phyloP scores from a whole-genome alignment of 2,113 vertebrate genomes.

The Sarotherodon lohbergeri region DNA sequence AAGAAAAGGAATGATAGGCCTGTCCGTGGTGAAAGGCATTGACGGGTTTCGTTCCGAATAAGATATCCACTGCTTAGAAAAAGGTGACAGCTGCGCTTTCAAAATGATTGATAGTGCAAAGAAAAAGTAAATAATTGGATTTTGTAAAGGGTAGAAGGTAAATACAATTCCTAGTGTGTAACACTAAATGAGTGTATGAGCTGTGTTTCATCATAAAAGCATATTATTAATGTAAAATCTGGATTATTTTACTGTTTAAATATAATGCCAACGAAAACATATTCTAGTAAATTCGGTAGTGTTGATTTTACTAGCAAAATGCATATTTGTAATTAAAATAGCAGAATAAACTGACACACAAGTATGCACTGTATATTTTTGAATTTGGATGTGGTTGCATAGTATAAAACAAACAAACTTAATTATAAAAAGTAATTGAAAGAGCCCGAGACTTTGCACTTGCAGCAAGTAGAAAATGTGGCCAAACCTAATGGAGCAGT shows the following conservation, averaged over 20 bases:
- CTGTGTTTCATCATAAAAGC: background rate
- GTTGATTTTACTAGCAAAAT: background rate
- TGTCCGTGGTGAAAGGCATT: background rate
- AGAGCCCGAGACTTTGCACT: background rate
- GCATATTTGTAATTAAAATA: background rate
- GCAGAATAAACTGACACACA: background rate
- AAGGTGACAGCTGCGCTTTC: background rate
- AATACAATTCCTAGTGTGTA: background rate
- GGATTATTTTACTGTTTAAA: background rate
- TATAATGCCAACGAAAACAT: background rate
- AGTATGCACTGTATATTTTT: background rate
- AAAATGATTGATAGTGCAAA: constrained; percentile 34
- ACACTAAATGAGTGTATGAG: background rate
- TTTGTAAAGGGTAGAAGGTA: background rate
- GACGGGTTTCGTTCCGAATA: constrained; percentile 36
- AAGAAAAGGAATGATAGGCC: background rate
- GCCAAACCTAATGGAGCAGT: background rate
- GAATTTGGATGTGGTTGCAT: background rate
- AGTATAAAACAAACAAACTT: background rate
- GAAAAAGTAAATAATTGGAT: constrained; percentile 35
- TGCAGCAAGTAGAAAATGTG: background rate
- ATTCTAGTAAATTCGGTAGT: background rate
- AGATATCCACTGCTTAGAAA: constrained; percentile 26
- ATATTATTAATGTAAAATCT: background rate
- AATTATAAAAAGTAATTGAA: background rate